A percentile compares a stretch with the other conserved stretches of the same genome.
Conservation (phyloP, 2,113 vertebrate genomes). For the Acinonyx jubatus region DNA sequence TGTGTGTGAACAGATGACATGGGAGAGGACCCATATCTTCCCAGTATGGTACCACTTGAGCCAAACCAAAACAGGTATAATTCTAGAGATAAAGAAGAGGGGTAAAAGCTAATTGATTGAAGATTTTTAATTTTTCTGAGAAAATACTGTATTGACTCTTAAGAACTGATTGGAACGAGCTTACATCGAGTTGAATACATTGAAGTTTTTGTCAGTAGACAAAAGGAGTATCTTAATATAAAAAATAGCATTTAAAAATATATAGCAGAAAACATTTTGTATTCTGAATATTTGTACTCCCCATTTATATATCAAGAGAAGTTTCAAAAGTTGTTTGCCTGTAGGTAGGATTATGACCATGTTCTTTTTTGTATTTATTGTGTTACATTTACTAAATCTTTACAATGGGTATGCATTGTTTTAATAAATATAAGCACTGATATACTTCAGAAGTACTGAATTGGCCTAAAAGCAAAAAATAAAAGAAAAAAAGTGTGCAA, state of each 20-base stretch:
- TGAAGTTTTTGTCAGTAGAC: neutral
- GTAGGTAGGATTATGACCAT: neutral
- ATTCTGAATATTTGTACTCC: neutral
- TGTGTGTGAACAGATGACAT: neutral
- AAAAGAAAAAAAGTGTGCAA: neutral
- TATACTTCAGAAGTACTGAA: neutral
- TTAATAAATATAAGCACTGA: neutral
- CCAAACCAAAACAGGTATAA: neutral
- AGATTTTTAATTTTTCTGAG: neutral
- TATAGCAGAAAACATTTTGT: neutral
- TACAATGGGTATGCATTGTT: neutral
- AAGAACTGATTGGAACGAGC: neutral
- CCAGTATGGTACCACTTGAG: neutral
- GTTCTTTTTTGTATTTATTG: neutral
- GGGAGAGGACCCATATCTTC: rapidly evolving
- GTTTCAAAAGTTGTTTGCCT: conserved; percentile 33
- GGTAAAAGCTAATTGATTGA: neutral
- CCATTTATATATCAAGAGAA: neutral
- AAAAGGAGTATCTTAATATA: neutral
- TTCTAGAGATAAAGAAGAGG: neutral
- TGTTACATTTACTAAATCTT: neutral
- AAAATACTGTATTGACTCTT: neutral
- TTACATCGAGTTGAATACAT: conserved; percentile 38
- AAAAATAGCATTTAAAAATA: neutral
- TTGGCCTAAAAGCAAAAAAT: neutral